Base-by-base conservation (phyloP, 2,797 vertebrate species). In the Brachyalestes nurse region DNA sequence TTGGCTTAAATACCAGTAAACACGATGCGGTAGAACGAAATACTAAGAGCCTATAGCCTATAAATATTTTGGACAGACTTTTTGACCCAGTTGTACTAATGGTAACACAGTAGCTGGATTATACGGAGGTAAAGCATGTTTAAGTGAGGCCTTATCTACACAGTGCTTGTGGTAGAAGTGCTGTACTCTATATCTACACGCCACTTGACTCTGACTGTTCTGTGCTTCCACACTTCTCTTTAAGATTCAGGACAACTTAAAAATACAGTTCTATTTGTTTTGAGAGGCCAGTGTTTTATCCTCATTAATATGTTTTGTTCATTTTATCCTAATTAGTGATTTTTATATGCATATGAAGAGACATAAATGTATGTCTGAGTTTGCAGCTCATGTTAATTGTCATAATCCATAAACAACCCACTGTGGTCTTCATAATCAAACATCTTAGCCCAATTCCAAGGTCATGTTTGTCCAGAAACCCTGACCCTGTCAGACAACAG, bases 191-290 rank as follows among this genome's bases (percentile, higher is more conserved):
- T 9, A 21, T 60, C n/a, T 23, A 60, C 23, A 71, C 14, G 40
- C 65, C 51, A 14, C 42, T 16, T 1, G 21, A 76, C 53, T 47
- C 40, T 55, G 58, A 71, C 73, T 64, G 74, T 77, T 82, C 60
- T 57, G 38, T 2, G 13, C 16, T 64, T 53, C 55, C 28, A 17
- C 25, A 28, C 28, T 28, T 28, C 28, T 28, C 28, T 28, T 28
- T 28, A 28, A 65, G 34, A 23, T 34, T 3, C 28, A 47, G n/a
- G 16, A 51, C 45, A 72, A 49, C 45, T 23, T 45, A 66, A 57
- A 65, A 38, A 55, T 66, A 57, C 60, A 67, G 49, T 60, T 28
- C 60, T 57, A 12, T 80, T 61, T 16, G 70, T 34, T 66, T 65
- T 79, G 42, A 49, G 6, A 10, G 13, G n/a, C 55, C 9, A 28